Conservation (phyloP, 2,888 invertebrate genomes). For the Phortica magna region DNA sequence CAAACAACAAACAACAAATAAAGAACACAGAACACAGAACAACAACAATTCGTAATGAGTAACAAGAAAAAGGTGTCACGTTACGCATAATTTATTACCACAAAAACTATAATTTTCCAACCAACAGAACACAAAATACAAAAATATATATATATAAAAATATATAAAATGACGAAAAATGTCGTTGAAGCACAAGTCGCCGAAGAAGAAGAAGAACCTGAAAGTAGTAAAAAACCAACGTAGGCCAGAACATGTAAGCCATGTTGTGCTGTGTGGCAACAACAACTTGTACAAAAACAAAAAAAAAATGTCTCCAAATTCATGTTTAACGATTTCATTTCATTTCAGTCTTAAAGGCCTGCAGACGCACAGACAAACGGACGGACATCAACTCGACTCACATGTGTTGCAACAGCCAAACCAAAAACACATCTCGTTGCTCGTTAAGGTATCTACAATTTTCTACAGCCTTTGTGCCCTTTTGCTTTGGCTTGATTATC, state of each 20-base stretch:
- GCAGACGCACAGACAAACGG: not conserved
- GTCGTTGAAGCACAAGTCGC: too few relatives aligned
- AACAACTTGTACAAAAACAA: conserved; percentile 27
- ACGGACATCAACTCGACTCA: not conserved
- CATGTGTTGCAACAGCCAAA: conserved; percentile 15
- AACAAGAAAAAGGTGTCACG: conserved; percentile 76
- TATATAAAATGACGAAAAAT: too few relatives aligned
- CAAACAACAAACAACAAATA: not conserved
- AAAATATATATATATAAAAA: not conserved
- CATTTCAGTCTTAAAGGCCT: not conserved
- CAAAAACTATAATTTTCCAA: conserved; percentile 63
- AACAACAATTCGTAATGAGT: conserved; percentile 39
- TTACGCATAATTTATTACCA: conserved; percentile 75
- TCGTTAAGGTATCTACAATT: too few relatives aligned
- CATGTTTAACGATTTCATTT: conserved; percentile 35
- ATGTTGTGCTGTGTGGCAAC: conserved; percentile 5
- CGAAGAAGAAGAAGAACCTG: too few relatives aligned
- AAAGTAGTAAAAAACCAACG: not conserved
- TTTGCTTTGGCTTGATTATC: too few relatives aligned
- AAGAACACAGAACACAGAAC: not conserved
- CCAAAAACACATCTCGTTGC: too few relatives aligned
- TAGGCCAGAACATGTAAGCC: conserved; percentile 11
- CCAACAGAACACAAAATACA: conserved; percentile 42
- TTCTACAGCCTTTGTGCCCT: too few relatives aligned
- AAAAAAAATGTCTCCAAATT: conserved; percentile 45